A percentile compares a stretch with the other conserved stretches of the same genome.
Evolutionary conservation across 2,797 vertebrate genomes (phyloP).

Genomic region (Enteromius radiatus): DNA sequence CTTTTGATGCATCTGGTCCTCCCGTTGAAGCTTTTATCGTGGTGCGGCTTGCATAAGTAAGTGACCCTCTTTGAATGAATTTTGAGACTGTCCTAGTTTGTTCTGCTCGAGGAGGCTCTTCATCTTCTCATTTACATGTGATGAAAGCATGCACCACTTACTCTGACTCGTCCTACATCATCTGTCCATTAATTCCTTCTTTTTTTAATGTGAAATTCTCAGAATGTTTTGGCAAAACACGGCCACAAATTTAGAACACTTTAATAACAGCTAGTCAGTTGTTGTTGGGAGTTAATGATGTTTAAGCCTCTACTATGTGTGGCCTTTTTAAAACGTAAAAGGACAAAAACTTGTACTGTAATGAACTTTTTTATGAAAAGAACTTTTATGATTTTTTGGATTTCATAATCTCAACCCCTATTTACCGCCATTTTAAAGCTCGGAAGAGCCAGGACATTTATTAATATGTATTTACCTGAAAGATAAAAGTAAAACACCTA

Average conservation of each 20-base stretch:
- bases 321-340: slow-evolving; percentile 6
- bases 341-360: background rate
- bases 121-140: slow-evolving; percentile 65
- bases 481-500: too few species aligned
- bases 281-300: background rate
- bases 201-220: slow-evolving; percentile 7
- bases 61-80: slow-evolving; percentile 63
- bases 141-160: slow-evolving; percentile 58
- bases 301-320: background rate
- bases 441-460: too few species aligned
- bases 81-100: slow-evolving; percentile 66
- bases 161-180: slow-evolving; percentile 53
- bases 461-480: too few species aligned
- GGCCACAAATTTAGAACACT: slow-evolving; percentile 29
- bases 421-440: too few species aligned
- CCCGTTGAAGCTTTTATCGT: slow-evolving; percentile 59
- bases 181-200: slow-evolving; percentile 50
- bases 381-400: too few species aligned
- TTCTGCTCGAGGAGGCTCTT: slow-evolving; percentile 61
- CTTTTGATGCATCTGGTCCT: slow-evolving; percentile 56
- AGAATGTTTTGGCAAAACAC: slow-evolving; percentile 39
- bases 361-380: background rate
- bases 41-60: slow-evolving; percentile 56
- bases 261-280: background rate
- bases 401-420: too few species aligned